phyloP scores from a whole-genome alignment of 1,140 invertebrate genomes.

The Calosoma granatense region DNA sequence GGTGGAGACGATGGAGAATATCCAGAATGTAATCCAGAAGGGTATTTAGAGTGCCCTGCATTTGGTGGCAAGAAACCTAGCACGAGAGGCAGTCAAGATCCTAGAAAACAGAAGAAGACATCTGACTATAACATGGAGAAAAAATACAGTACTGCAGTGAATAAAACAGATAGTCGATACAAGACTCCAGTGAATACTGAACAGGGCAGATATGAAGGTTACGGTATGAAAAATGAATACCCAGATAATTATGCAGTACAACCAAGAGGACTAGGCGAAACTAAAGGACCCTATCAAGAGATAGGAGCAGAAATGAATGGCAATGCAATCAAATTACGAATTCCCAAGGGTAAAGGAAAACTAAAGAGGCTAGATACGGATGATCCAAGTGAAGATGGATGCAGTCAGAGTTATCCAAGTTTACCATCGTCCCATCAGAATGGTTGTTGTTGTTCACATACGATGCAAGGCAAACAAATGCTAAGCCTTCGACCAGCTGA shows the following conservation, averaged over 20 bases:
- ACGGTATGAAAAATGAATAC: too few relatives aligned
- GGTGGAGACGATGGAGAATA: conserved; percentile 2
- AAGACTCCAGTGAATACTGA: too few relatives aligned
- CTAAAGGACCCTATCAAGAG: conserved; percentile 29
- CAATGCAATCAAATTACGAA: conserved; percentile 32
- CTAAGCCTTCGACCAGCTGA: neutral
- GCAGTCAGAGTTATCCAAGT: neutral
- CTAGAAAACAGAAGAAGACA: too few relatives aligned
- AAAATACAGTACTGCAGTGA: too few relatives aligned
- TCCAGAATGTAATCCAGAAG: neutral
- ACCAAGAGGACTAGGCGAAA: neutral
- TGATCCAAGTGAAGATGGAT: neutral
- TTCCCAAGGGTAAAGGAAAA: conserved; percentile 30
- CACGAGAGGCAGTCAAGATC: too few relatives aligned
- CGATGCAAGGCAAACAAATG: neutral
- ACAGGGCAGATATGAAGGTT: too few relatives aligned
- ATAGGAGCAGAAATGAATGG: conserved; percentile 33
- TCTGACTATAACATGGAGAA: too few relatives aligned
- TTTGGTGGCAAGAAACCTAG: neutral
- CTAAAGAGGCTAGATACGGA: conserved; percentile 20
- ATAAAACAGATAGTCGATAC: too few relatives aligned
- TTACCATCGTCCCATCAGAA: neutral
- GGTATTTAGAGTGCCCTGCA: too few relatives aligned
- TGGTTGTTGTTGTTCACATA: conserved; percentile 7
- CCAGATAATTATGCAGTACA: too few relatives aligned